Evolutionary conservation across 2,113 vertebrate species (phyloP).

Genomic region (Ammodytes dubius): DNA sequence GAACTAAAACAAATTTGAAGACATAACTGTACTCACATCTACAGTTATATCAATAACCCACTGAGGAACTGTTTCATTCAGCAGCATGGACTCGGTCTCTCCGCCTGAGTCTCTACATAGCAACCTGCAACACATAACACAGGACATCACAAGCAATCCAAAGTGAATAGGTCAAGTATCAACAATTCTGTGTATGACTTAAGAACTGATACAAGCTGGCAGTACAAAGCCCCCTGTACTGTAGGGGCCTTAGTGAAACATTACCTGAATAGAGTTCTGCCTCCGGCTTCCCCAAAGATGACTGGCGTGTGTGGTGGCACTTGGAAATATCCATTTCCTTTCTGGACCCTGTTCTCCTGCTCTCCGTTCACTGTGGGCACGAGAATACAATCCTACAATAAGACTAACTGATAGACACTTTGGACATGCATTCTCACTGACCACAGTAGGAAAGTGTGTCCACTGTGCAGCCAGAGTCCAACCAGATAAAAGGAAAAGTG

Average conservation of each 20-base stretch:
- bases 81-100: conserved; percentile 98
- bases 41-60: conserved; percentile 99
- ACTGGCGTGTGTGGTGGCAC: conserved; percentile 99
- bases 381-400: neutral
- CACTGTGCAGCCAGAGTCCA: neutral
- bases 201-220: neutral
- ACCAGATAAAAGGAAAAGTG: neutral
- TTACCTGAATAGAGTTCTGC: conserved; percentile 96
- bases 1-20: neutral
- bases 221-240: neutral
- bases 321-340: conserved; percentile 99
- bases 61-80: conserved; percentile 98
- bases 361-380: conserved; percentile 92
- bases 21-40: conserved; percentile 89
- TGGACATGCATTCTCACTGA: neutral
- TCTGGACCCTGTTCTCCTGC: conserved; percentile 95
- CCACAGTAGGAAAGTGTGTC: neutral
- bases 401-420: neutral
- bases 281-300: conserved; percentile 98
- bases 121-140: conserved; percentile 84
- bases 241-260: neutral
- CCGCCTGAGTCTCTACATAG: conserved; percentile 97
- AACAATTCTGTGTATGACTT: neutral
- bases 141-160: neutral
- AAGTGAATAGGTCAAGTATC: neutral